A percentile compares a stretch with the other conserved stretches of the same genome.
Conservation (phyloP, 2,797 vertebrate genomes). For the Neopelma chrysocephalum region DNA sequence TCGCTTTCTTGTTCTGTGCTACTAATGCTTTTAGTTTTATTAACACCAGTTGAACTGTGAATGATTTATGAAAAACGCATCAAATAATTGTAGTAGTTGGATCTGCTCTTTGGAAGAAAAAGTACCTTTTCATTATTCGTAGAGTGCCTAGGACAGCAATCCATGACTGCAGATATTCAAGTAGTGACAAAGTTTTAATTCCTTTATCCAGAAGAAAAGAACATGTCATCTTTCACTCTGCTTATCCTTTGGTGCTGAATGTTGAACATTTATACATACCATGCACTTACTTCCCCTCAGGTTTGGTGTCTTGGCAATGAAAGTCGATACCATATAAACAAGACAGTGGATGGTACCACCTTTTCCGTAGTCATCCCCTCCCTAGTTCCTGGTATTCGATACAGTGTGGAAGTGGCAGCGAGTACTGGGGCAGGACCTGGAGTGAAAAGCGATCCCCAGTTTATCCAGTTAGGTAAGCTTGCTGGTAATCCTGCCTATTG, state of each 20-base stretch:
- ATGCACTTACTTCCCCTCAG: slow-evolving; percentile 65
- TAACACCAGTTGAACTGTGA: neutral
- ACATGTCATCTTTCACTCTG: neutral
- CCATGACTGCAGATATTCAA: neutral
- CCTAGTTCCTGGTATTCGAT: slow-evolving; percentile 89
- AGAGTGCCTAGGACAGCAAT: neutral
- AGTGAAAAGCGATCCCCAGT: slow-evolving; percentile 89
- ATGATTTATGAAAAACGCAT: neutral
- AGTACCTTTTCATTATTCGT: neutral
- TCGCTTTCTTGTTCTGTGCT: neutral
- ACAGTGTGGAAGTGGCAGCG: slow-evolving; percentile 92
- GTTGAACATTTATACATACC: neutral
- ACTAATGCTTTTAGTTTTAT: neutral
- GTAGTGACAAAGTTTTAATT: neutral
- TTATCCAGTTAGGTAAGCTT: slow-evolving; percentile 91
- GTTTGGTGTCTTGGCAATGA: slow-evolving; percentile 99
- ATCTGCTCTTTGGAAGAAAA: neutral
- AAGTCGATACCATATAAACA: slow-evolving; percentile 94
- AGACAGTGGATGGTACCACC: slow-evolving; percentile 90
- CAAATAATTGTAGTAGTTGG: neutral
- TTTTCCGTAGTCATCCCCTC: slow-evolving; percentile 89
- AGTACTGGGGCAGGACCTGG: slow-evolving; percentile 90
- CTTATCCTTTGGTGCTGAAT: neutral
- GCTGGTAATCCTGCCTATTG: neutral
- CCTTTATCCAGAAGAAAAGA: neutral